Evolutionary conservation across 2,797 vertebrate genomes (phyloP).

Genomic region (Parauchenoglanis ngamensis): DNA sequence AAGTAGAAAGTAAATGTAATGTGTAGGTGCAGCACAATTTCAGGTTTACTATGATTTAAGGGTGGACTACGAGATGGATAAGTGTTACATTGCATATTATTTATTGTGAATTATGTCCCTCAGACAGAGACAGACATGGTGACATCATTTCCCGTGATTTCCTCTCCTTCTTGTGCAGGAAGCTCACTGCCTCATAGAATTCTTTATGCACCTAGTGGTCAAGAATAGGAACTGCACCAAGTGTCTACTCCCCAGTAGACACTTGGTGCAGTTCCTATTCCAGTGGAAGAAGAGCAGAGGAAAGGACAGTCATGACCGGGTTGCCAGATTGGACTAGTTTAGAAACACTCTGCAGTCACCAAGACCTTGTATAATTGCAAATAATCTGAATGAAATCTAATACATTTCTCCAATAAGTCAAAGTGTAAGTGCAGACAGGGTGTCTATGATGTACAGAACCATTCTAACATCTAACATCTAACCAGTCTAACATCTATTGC

Average conservation of each 20-base stretch:
- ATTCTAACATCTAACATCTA: too few relatives aligned
- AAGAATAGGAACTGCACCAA: neutral
- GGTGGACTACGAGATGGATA: neutral
- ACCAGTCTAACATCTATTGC: neutral
- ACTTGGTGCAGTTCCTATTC: too few relatives aligned
- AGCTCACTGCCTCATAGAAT: neutral
- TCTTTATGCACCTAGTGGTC: neutral
- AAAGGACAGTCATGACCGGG: neutral
- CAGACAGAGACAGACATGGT: neutral
- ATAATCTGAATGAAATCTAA: neutral
- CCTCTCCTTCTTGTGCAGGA: neutral
- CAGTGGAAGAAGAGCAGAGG: neutral
- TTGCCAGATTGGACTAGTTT: neutral
- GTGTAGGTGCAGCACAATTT: neutral
- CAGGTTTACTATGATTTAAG: neutral
- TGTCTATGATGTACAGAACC: neutral
- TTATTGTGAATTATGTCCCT: neutral
- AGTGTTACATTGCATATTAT: neutral
- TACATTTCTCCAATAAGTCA: neutral
- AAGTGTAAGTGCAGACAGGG: neutral
- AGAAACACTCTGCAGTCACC: neutral
- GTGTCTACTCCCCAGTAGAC: too few relatives aligned
- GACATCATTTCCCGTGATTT: neutral
- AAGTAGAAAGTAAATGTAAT: neutral
- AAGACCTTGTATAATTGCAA: neutral